A percentile compares a stretch with the other conserved stretches of the same genome.
Evolutionary conservation across 1,140 invertebrate genomes (phyloP).

Genomic region (Meloidogyne exigua): DNA sequence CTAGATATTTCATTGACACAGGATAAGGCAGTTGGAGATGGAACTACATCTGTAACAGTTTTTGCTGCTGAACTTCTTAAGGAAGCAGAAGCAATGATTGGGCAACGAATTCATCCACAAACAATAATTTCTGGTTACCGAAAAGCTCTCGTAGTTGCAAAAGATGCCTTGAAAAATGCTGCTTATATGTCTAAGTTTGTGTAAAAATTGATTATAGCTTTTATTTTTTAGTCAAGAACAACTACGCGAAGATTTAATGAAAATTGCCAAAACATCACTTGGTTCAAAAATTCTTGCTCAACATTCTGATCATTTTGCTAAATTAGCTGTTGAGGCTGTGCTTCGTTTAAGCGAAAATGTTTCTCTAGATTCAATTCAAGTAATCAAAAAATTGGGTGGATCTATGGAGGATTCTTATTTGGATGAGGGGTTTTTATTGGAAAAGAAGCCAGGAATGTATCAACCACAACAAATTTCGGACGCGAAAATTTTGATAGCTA

Average conservation of each 20-base stretch:
- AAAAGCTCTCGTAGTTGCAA: slow-evolving; percentile 78
- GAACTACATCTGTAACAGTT: slow-evolving; percentile 96
- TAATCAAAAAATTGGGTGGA: slow-evolving; percentile 93
- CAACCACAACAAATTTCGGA: slow-evolving; percentile 86
- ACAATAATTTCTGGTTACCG: slow-evolving; percentile 94
- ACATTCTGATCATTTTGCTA: slow-evolving; percentile 93
- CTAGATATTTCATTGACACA: slow-evolving; percentile 93
- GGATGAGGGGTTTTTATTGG: slow-evolving; percentile 94
- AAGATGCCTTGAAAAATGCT: slow-evolving; percentile 76
- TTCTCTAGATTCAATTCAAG: slow-evolving; percentile 91
- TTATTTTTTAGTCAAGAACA: slow-evolving; percentile 67
- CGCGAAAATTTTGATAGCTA: slow-evolving; percentile 95
- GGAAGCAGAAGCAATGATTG: slow-evolving; percentile 89
- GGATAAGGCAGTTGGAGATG: slow-evolving; percentile 99
- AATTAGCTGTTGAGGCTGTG: slow-evolving; percentile 90
- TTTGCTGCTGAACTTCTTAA: slow-evolving; percentile 88
- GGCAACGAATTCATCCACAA: slow-evolving; percentile 94
- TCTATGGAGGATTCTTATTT: slow-evolving; percentile 89
- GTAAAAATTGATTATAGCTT: neutral
- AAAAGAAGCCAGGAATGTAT: slow-evolving; percentile 88
- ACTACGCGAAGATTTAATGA: slow-evolving; percentile 85
- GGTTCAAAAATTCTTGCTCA: slow-evolving; percentile 97
- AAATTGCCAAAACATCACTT: slow-evolving; percentile 93
- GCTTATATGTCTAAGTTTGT: slow-evolving; percentile 75
- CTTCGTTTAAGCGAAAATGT: slow-evolving; percentile 89